phyloP scores from a whole-genome alignment of 2,888 invertebrate genomes.

The Parnassius smintheus region DNA sequence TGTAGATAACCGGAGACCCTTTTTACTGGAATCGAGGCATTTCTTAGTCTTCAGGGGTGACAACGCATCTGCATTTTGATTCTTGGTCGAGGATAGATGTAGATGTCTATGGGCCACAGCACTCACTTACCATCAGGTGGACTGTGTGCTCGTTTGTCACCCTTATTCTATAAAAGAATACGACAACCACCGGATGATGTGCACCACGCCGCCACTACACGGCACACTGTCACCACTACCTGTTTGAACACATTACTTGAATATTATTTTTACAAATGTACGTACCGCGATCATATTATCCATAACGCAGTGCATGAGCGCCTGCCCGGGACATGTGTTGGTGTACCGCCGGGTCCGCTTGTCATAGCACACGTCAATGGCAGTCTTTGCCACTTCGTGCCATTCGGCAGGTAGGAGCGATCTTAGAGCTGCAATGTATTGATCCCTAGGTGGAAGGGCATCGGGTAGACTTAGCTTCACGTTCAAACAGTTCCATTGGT shows the following conservation, averaged over 20 bases:
- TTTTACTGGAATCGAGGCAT: no score
- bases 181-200: no score
- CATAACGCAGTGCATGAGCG: constrained; percentile 61
- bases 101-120: no score
- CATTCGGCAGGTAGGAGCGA: constrained; percentile 48
- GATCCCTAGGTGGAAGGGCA: constrained; percentile 42
- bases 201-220: no score
- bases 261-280: constrained; percentile 5
- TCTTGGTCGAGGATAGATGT: no score
- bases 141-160: no score
- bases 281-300: constrained; percentile 62
- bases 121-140: no score
- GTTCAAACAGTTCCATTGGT: constrained; percentile 63
- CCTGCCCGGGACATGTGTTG: constrained; percentile 65
- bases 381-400: constrained; percentile 44
- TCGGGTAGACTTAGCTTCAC: constrained; percentile 50
- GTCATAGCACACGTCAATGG: constrained; percentile 51
- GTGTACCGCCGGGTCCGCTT: constrained; percentile 47
- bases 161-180: no score
- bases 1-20: no score
- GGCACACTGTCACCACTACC: no score
- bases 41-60: no score
- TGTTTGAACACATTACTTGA: neutral
- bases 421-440: constrained; percentile 39
- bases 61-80: no score